Conservation (phyloP, 1,140 invertebrate species). For the Drosophila kanapiae region DNA sequence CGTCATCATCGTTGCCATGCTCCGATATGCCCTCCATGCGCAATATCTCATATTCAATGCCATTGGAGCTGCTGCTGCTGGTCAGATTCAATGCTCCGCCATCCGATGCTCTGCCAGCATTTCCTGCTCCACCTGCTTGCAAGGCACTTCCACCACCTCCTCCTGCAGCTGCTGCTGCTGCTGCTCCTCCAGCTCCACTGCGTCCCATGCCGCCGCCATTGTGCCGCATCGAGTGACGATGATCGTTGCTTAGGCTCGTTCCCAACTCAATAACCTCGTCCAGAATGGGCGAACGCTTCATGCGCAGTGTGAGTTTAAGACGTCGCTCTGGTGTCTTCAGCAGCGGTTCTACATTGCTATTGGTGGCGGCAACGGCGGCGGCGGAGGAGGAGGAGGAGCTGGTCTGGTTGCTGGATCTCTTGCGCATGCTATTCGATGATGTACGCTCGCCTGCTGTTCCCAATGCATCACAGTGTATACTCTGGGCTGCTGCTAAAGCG, state of each 20-base stretch:
- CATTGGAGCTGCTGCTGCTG: constrained; percentile 28
- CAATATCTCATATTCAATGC: constrained; percentile 92
- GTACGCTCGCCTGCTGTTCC: constrained; percentile 6
- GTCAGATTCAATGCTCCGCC: constrained; percentile 14
- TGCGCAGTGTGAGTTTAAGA: constrained; percentile 92
- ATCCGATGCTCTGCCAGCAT: background rate
- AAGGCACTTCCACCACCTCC: background rate
- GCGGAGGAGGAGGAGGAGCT: background rate
- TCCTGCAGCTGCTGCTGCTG: background rate
- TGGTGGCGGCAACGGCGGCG: background rate
- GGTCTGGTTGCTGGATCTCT: constrained; percentile 6
- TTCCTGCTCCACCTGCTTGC: background rate
- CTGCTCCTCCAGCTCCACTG: constrained; percentile 24
- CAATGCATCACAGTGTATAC: constrained; percentile 70
- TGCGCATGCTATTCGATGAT: constrained; percentile 14
- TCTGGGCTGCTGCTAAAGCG: constrained; percentile 59
- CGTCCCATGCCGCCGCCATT: constrained; percentile 41
- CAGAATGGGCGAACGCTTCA: constrained; percentile 92
- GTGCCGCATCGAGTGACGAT: constrained; percentile 35
- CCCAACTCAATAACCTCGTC: constrained; percentile 94
- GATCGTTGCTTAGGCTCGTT: constrained; percentile 88
- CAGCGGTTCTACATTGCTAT: constrained; percentile 64
- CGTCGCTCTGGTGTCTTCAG: constrained; percentile 87
- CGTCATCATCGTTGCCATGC: constrained; percentile 86
- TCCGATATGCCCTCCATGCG: constrained; percentile 92